Evolutionary conservation across 2,888 invertebrate genomes (phyloP).

Genomic region (Acanthoscelides obtectus): DNA sequence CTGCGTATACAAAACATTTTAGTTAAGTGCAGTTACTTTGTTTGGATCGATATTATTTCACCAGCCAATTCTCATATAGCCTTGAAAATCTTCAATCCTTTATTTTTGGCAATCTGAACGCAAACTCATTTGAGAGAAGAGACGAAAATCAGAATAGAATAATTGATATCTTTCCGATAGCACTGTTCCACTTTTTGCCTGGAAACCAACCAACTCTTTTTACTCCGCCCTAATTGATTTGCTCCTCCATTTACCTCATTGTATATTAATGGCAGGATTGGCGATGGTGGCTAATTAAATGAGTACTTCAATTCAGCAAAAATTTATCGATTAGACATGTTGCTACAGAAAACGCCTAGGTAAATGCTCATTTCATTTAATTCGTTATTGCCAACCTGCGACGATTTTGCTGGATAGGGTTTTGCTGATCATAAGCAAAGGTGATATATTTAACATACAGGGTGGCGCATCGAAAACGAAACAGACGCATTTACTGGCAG

Average conservation of each 20-base stretch:
- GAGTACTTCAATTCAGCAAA: not conserved
- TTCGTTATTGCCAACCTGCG: not conserved
- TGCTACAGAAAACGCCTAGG: not conserved
- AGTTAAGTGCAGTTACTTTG: no score
- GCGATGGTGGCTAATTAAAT: not conserved
- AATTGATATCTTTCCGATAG: not conserved
- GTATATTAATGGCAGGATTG: not conserved
- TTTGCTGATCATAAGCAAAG: no score
- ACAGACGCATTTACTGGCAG: no score
- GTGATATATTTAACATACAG: no score
- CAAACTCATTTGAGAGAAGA: not conserved
- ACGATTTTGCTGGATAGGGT: no score
- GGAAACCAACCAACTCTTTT: not conserved
- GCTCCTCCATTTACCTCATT: not conserved
- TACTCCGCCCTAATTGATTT: not conserved
- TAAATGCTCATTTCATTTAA: not conserved
- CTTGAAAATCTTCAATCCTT: no score
- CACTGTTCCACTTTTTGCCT: not conserved
- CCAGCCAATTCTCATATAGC: no score
- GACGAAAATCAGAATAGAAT: not conserved
- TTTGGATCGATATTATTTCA: no score
- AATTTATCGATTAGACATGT: not conserved
- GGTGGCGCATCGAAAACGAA: no score
- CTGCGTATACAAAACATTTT: no score
- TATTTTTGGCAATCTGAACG: no score